Base-by-base conservation (phyloP, 92 coral and sea anemone species). In the Pocillopora meandrina region DNA sequence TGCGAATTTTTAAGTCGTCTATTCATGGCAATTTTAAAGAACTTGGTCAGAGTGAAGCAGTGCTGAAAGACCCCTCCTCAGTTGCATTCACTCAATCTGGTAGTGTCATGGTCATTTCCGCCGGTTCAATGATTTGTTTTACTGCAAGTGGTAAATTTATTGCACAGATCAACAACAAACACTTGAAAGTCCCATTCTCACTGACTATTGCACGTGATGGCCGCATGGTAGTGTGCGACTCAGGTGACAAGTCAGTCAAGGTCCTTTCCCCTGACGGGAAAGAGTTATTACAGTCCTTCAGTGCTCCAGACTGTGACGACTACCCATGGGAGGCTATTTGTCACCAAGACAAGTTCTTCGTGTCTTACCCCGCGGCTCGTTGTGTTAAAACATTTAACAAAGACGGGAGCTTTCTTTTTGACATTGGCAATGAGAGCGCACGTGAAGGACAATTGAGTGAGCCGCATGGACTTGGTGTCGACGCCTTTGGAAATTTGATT, bases 141-240 rank as follows among this genome's bases (percentile, higher is more conserved):
- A 74, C 89, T 17, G 89, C 85, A 61, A 78, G 78, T n/a, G 89
- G 89, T 21, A 74, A 89, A 34, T 85, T 89, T 31, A 70, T 89
- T 10, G 62, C 69, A 57, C 85, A 89, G 18, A 65, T 89, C 74
- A 81, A 66, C 71, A 80, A 85, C 71, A 19, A 61, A 61, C 60
- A 61, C 19, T n/a, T 76, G 68, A 59, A 7, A n/a, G 20, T 26
- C 2, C 80, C 80, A 42, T 0, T 0, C 2, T 2, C 0, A 14
- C 0, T 79, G 1, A 34, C 33, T 4, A 1, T 77, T 34, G 57
- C 70, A 5, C 2, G 12, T 19, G 82, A 77, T 77, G 82, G 82
- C 9, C 71, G 59, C 58, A 35, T 77, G 69, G 0, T 77, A 9
- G 59, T 77, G 23, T 61, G 70, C 63, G 82, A 77, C 23, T 0